Evolutionary conservation across 1,140 invertebrate genomes (phyloP).

Genomic region (Procambarus virginalis): DNA sequence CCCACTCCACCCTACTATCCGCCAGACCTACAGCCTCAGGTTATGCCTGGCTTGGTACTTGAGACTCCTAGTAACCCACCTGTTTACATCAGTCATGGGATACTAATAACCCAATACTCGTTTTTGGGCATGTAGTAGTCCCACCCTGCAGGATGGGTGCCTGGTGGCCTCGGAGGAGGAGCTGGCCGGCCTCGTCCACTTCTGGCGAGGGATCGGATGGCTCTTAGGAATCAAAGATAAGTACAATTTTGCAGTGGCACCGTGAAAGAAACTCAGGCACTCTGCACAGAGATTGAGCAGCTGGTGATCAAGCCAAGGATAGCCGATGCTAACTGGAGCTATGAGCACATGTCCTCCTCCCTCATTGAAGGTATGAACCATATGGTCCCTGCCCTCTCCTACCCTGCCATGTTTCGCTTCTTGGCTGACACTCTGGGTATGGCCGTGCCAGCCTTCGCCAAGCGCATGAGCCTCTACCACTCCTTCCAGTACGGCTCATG

Average conservation of each 20-base stretch:
- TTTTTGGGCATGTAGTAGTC: slow-evolving; percentile 86
- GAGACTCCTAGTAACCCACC: slow-evolving; percentile 51
- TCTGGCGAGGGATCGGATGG: slow-evolving; percentile 88
- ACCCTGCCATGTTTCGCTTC: slow-evolving; percentile 41
- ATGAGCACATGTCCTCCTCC: slow-evolving; percentile 75
- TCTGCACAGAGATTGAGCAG: slow-evolving; percentile 74
- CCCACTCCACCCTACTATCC: slow-evolving; percentile 16
- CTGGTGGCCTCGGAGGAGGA: slow-evolving; percentile 77
- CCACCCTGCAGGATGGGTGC: slow-evolving; percentile 82
- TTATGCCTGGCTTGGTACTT: neutral
- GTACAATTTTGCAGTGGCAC: slow-evolving; percentile 78
- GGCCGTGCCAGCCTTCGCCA: slow-evolving; percentile 8
- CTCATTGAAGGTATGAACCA: slow-evolving; percentile 73
- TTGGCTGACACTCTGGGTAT: slow-evolving; percentile 10
- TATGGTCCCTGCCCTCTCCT: slow-evolving; percentile 72
- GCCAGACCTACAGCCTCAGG: slow-evolving; percentile 15
- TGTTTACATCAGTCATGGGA: slow-evolving; percentile 82
- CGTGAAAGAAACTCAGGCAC: slow-evolving; percentile 73
- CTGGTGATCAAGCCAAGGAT: slow-evolving; percentile 74
- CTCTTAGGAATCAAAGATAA: slow-evolving; percentile 87
- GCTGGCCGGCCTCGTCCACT: slow-evolving; percentile 85
- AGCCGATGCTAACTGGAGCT: slow-evolving; percentile 72
- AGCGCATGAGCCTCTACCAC: slow-evolving; percentile 11
- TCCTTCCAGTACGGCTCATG: slow-evolving; percentile 40
- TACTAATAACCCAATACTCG: slow-evolving; percentile 80